phyloP scores from a whole-genome alignment of 2,888 invertebrate species.

The Troides oblongomaculatus region DNA sequence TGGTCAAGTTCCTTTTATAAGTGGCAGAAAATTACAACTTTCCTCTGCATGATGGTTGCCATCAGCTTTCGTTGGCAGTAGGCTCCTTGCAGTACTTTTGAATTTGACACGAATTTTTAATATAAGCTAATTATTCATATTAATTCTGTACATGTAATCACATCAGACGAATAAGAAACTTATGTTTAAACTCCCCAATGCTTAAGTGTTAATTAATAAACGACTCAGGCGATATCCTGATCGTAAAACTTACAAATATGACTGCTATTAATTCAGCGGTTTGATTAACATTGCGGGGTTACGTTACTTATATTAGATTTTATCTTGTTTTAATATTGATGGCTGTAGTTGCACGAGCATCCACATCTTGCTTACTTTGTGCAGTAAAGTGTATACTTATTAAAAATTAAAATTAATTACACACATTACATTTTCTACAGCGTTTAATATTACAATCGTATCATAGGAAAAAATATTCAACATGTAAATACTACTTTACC shows the following conservation, averaged over 20 bases:
- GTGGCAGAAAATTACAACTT: too few species aligned
- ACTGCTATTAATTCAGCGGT: conserved; percentile 15
- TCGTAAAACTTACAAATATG: conserved; percentile 24
- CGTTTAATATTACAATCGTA: too few species aligned
- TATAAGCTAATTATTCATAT: neutral
- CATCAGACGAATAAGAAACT: too few species aligned
- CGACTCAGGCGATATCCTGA: conserved; percentile 16
- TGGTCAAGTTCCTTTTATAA: too few species aligned
- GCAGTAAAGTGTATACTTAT: neutral
- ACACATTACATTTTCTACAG: too few species aligned
- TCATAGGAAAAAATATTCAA: too few species aligned
- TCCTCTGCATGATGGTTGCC: too few species aligned
- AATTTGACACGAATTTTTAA: neutral
- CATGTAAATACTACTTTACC: too few species aligned
- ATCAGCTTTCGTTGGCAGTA: too few species aligned
- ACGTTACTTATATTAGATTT: conserved; percentile 24
- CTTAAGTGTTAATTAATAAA: conserved; percentile 35
- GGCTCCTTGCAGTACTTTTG: too few species aligned
- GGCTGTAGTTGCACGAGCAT: neutral
- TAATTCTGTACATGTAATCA: neutral
- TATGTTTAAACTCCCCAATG: neutral
- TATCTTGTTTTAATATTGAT: conserved; percentile 22
- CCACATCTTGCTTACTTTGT: conserved; percentile 1
- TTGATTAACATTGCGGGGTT: conserved; percentile 15
- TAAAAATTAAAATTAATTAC: neutral